These are phyloP conservation scores for Chesias legatella DNA, from an alignment of 2,888 invertebrate species.

Conservation along the genomic window DNA sequence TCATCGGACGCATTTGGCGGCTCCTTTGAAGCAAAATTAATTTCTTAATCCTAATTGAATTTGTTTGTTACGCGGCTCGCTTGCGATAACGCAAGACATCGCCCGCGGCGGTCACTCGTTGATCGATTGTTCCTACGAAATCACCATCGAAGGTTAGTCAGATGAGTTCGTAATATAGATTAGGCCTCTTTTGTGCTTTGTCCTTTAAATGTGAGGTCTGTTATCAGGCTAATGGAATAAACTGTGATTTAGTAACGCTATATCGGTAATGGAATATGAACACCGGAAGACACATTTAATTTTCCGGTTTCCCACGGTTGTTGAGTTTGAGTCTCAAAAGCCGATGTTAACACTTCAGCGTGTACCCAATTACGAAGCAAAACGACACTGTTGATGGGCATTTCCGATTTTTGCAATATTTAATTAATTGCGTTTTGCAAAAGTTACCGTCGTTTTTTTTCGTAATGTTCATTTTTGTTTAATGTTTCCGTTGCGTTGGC, in stretches of 20 bases:
- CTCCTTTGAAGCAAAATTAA: conserved; percentile 63
- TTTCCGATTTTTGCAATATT: conserved; percentile 40
- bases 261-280: conserved; percentile 19
- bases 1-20: conserved; percentile 56
- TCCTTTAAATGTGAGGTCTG: conserved; percentile 47
- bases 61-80: conserved; percentile 66
- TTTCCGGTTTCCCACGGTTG: conserved; percentile 34
- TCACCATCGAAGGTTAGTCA: conserved; percentile 55
- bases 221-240: conserved; percentile 29
- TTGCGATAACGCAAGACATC: conserved; percentile 56
- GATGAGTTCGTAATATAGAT: conserved; percentile 49
- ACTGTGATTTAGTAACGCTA: conserved; percentile 9
- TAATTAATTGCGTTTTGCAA: conserved; percentile 30
- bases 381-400: conserved; percentile 39
- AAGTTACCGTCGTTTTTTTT: conserved; percentile 22
- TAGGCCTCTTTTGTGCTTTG: conserved; percentile 47
- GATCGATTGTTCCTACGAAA: conserved; percentile 53
- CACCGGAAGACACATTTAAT: conserved; percentile 25
- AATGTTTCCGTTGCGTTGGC: conserved; percentile 38
- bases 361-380: conserved; percentile 41
- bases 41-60: conserved; percentile 79
- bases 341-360: conserved; percentile 34
- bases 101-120: conserved; percentile 41
- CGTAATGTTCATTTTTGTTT: conserved; percentile 29
- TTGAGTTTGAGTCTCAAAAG: conserved; percentile 26